A percentile compares a stretch with the other conserved stretches of the same genome.
Evolutionary conservation across 2,888 invertebrate species (phyloP).

Genomic region (Pterostichus madidus): DNA sequence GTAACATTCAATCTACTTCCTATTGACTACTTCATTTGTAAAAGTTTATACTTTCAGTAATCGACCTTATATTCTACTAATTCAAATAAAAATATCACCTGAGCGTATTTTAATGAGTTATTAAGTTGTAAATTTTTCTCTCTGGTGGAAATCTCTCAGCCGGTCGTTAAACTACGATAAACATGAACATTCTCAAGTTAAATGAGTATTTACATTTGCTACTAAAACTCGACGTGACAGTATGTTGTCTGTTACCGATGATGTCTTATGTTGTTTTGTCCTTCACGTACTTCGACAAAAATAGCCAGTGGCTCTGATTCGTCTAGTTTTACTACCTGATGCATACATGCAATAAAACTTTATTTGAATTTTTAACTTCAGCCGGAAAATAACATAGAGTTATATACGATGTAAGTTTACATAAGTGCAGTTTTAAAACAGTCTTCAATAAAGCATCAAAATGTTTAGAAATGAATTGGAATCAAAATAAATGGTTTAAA

Average conservation of each 20-base stretch:
- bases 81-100: not conserved
- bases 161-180: slow-evolving; percentile 27
- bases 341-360: slow-evolving; percentile 13
- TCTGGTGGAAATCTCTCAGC: not conserved
- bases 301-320: not conserved
- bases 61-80: slow-evolving; percentile 13
- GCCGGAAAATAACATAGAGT: no score
- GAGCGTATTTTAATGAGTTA: slow-evolving; percentile 12
- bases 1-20: not conserved
- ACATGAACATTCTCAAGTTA: not conserved
- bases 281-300: not conserved
- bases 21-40: not conserved
- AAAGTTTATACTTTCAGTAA: slow-evolving; percentile 6
- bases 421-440: no score
- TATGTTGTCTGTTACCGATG: not conserved
- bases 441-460: no score
- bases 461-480: no score
- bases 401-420: no score
- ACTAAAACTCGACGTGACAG: slow-evolving; percentile 15
- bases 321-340: not conserved
- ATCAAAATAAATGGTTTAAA: no score
- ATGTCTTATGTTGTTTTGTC: slow-evolving; percentile 13
- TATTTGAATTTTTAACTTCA: slow-evolving; percentile 25
- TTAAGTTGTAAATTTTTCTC: not conserved
- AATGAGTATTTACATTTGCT: slow-evolving; percentile 24